Percentiles rank a stretch among this genome's conserved stretches.
phyloP scores from a whole-genome alignment of 64 coral and sea anemone genomes.

The Pocillopora damicornis region DNA sequence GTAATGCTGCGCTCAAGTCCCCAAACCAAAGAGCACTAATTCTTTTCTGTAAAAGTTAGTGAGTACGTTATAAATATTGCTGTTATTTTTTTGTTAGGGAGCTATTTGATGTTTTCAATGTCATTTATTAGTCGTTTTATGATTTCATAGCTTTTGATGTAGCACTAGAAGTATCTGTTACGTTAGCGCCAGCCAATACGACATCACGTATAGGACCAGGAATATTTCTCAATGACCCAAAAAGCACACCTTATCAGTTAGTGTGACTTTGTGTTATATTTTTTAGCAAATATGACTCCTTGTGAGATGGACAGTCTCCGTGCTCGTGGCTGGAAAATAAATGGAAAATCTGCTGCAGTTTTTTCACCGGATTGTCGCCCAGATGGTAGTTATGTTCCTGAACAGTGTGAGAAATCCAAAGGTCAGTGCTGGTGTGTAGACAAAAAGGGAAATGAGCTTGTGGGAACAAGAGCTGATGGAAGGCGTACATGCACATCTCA shows the following conservation, averaged over 20 bases:
- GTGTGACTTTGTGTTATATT: too few species aligned
- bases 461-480: conserved; percentile 26
- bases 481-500: conserved; percentile 12
- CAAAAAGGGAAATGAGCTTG: conserved; percentile 23
- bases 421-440: conserved; percentile 39
- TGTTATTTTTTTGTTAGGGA: too few species aligned
- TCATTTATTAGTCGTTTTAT: too few species aligned
- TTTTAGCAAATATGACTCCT: background rate
- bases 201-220: too few species aligned
- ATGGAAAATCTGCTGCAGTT: conserved; percentile 5
- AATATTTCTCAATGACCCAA: too few species aligned
- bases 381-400: conserved; percentile 27
- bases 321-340: conserved; percentile 29
- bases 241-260: too few species aligned
- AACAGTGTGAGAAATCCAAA: conserved; percentile 10
- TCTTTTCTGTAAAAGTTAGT: too few species aligned
- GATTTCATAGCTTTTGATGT: too few species aligned
- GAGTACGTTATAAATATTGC: too few species aligned
- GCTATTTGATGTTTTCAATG: too few species aligned
- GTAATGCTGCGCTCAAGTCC: background rate
- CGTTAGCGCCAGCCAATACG: too few species aligned
- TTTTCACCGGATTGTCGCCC: conserved; percentile 21
- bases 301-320: conserved; percentile 19
- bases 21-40: background rate
- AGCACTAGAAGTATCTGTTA: too few species aligned